Base-by-base conservation (phyloP, 2,113 vertebrate species). In the Mugil cephalus region DNA sequence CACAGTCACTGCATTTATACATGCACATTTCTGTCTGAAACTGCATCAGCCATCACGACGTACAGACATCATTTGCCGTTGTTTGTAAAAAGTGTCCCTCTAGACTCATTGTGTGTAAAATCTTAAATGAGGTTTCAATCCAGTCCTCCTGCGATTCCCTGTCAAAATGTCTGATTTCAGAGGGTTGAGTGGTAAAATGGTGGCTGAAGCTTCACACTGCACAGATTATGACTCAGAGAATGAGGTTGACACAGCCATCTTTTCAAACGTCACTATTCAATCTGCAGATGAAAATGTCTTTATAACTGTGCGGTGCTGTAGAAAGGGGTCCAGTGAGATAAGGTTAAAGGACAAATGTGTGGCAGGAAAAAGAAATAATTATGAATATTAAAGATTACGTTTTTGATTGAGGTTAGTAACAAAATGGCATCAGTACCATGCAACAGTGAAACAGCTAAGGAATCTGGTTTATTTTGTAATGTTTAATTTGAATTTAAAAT, bases 171-270 rank as follows among this genome's bases (percentile, higher is more conserved):
- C 74, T 46, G 74, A 62, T 69, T 83, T 63, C 51, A 73, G 65
- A 72, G 13, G 1, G 34, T 79, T 65, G 77, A 79, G 84, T 74
- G 76, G 60, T 72, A 85, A 91, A 89, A 89, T 91, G 88, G 84
- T 85, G 86, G 83, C 66, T 71, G 79, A 79, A 84, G 83, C 83
- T 83, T 77, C 89, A 87, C 84, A 79, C 78, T 72, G 74, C 58
- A 64, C 80, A 80, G 86, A 89, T 88, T 88, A 89, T 90, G 89
- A 89, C 83, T 92, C 87, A 92, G 86, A 88, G 80, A 58, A 60
- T 84, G 82, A 78, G 83, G 77, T 73, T 84, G 79, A 87, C 87
- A 92, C 82, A 86, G 77, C 75, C 79, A 77, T 88, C 80, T 76
- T 81, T 79, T 72, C 81, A 51, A 85, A 79, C 54, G 52, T 82